Percentiles rank a stretch among this genome's conserved stretches.
Evolutionary conservation across 2,113 vertebrate genomes (phyloP).

Genomic region (Cygnus atratus): DNA sequence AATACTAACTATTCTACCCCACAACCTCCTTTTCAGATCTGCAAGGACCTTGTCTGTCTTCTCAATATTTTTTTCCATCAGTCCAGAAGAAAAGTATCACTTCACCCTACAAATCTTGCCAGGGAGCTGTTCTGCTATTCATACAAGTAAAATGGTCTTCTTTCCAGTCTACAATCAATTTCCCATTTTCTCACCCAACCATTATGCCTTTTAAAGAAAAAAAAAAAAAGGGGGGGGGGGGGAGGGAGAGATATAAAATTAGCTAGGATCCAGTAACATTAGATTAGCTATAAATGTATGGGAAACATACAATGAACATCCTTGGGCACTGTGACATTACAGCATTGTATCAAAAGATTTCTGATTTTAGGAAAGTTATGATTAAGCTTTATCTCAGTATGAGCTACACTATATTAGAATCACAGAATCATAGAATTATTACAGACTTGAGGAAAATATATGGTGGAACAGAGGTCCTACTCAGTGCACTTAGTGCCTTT

Average conservation of each 20-base stretch:
- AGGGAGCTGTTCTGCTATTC: not conserved
- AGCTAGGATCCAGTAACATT: not conserved
- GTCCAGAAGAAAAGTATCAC: not conserved
- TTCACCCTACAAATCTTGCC: not conserved
- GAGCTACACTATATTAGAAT: not conserved
- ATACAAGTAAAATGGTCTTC: not conserved
- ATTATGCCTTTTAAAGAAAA: not conserved
- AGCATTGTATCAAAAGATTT: not conserved
- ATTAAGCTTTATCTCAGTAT: not conserved
- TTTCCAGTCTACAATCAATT: not conserved
- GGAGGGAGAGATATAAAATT: not conserved
- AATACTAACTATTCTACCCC: not conserved
- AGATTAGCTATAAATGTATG: not conserved
- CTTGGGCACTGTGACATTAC: not conserved
- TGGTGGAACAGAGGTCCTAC: not conserved
- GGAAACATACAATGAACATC: not conserved
- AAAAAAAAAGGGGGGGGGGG: not conserved
- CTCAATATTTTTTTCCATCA: not conserved
- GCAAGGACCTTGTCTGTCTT: not conserved
- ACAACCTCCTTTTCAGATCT: not conserved
- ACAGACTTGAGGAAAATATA: not conserved
- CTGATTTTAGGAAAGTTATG: not conserved
- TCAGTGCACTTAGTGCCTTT: not conserved
- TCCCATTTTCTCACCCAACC: not conserved
- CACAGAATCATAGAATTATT: not conserved